phyloP scores from a whole-genome alignment of 1,140 invertebrate genomes.

The Oreohelix idahoensis region DNA sequence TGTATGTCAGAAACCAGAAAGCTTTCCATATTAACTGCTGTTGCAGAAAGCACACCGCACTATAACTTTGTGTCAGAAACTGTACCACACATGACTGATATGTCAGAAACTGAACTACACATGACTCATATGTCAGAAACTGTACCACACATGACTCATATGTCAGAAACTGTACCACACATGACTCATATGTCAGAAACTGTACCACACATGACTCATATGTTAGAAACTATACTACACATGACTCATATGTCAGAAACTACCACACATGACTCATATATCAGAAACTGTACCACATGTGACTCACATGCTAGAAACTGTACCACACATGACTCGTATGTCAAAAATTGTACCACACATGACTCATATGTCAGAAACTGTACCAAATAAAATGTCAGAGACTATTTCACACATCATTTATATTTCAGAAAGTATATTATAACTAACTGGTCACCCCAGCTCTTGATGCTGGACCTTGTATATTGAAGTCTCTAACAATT shows the following conservation, averaged over 20 bases:
- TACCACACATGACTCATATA: not conserved
- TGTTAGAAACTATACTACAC: not conserved
- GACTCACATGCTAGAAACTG: not conserved
- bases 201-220: not conserved
- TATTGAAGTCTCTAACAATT: too few relatives aligned
- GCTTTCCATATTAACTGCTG: too few relatives aligned
- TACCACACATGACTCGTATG: too few relatives aligned
- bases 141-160: not conserved
- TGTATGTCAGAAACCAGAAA: too few relatives aligned
- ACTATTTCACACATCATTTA: too few relatives aligned
- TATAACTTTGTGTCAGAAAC: not conserved
- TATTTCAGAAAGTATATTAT: too few relatives aligned
- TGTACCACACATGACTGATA: not conserved
- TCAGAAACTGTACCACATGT: not conserved
- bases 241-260: not conserved
- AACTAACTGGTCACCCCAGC: too few relatives aligned
- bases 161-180: not conserved
- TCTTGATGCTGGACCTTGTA: too few relatives aligned
- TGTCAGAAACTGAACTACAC: not conserved
- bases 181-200: not conserved
- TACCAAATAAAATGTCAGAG: too few relatives aligned
- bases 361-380: too few relatives aligned
- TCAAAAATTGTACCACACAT: too few relatives aligned
- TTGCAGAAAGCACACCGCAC: too few relatives aligned
- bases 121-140: not conserved